phyloP scores from a whole-genome alignment of 1,140 invertebrate genomes.

The Caenorhabditis inopinata region DNA sequence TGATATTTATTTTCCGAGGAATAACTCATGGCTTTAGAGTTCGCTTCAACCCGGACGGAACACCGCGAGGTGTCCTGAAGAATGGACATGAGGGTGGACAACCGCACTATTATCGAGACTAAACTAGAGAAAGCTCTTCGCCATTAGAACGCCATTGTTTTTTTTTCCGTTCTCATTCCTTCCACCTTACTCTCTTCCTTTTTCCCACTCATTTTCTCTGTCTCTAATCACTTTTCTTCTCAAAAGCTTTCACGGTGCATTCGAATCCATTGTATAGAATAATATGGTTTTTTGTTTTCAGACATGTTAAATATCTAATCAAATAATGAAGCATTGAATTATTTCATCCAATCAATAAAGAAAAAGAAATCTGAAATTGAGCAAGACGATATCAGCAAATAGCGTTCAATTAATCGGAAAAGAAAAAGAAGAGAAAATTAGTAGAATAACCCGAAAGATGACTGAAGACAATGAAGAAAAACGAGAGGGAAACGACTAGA shows the following conservation, averaged over 20 bases:
- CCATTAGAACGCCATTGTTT: not conserved
- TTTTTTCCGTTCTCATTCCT: not conserved
- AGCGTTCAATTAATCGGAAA: not conserved
- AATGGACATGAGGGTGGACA: conserved; percentile 43
- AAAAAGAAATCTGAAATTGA: not conserved
- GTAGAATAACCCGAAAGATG: not conserved
- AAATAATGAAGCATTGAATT: conserved; percentile 2
- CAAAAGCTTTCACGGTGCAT: conserved; percentile 34
- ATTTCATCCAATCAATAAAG: not conserved
- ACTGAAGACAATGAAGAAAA: not conserved
- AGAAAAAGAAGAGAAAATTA: not conserved
- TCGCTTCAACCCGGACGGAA: conserved; percentile 53
- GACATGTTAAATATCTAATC: not conserved
- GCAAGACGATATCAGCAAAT: not conserved
- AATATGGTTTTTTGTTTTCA: not conserved
- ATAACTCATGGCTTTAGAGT: too few species aligned
- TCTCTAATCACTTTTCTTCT: not conserved
- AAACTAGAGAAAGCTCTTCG: not conserved
- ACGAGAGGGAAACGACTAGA: not conserved
- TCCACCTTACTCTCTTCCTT: too few species aligned
- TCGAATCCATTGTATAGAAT: conserved; percentile 12
- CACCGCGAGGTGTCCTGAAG: conserved; percentile 49
- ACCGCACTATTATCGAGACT: conserved; percentile 36
- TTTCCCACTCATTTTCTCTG: not conserved
- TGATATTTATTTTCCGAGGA: too few species aligned